These are phyloP conservation scores for Apus apus DNA, from an alignment of 2,113 vertebrate species.

Conservation along the genomic window DNA sequence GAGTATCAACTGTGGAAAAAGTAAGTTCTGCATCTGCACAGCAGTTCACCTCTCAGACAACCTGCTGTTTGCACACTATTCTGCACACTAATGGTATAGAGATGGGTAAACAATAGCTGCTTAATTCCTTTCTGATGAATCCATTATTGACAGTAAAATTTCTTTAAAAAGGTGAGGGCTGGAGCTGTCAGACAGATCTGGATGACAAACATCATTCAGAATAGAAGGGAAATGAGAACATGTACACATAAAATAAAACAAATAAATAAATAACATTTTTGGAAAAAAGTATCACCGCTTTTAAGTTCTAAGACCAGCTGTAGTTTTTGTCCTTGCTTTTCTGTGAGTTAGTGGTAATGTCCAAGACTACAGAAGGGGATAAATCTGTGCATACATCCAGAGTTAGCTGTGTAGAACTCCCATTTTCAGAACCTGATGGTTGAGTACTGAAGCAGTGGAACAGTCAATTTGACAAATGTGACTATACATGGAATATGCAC, in stretches of 20 bases:
- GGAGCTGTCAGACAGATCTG: neutral
- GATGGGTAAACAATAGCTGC: neutral
- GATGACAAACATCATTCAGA: neutral
- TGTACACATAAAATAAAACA: neutral
- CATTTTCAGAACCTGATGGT: neutral
- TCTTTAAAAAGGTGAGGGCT: neutral
- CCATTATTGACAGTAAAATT: neutral
- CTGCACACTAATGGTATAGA: neutral
- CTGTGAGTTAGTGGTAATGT: neutral
- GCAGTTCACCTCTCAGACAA: neutral
- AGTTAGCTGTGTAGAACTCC: neutral
- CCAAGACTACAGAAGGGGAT: neutral
- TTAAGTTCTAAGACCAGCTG: neutral
- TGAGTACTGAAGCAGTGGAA: neutral
- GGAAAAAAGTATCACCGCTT: neutral
- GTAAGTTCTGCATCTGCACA: neutral
- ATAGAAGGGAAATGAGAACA: neutral
- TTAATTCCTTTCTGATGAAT: neutral
- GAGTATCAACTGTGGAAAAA: neutral
- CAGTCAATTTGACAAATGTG: neutral
- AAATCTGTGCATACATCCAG: neutral
- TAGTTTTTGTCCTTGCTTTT: neutral
- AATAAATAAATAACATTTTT: neutral
- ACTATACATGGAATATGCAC: neutral
- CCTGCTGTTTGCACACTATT: neutral